These are phyloP conservation scores for Amaurobius ferox DNA, from an alignment of 2,888 invertebrate species.

Conservation along the genomic window DNA sequence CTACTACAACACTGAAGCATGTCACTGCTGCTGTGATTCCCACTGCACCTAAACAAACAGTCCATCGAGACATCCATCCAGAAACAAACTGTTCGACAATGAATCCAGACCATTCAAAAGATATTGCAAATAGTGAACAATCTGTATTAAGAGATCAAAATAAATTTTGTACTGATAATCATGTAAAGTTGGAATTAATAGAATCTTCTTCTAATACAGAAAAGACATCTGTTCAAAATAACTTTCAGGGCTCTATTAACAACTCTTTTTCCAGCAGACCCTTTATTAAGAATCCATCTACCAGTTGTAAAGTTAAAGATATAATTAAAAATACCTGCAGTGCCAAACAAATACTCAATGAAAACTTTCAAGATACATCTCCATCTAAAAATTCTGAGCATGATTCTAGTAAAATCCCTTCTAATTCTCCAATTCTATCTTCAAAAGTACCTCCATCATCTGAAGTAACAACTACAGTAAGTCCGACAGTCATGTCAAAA, in stretches of 20 bases:
- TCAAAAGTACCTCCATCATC: constrained; percentile 6
- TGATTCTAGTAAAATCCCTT: constrained; percentile 24
- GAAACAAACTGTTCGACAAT: constrained; percentile 31
- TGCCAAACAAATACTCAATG: constrained; percentile 22
- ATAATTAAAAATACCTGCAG: constrained; percentile 34
- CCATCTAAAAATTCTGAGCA: constrained; percentile 23
- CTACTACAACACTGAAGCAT: constrained; percentile 28
- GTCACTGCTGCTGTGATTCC: constrained; percentile 70
- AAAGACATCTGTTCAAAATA: not conserved
- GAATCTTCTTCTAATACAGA: constrained; percentile 26
- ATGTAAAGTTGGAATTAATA: constrained; percentile 35
- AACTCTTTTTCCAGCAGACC: constrained; percentile 16
- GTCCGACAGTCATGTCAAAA: constrained; percentile 33
- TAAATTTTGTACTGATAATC: not conserved
- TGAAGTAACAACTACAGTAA: constrained; percentile 6
- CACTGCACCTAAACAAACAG: constrained; percentile 64
- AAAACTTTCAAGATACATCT: constrained; percentile 21
- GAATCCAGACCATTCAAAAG: constrained; percentile 22
- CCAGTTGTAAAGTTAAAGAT: constrained; percentile 64
- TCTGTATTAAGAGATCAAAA: not conserved
- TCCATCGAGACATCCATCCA: constrained; percentile 44
- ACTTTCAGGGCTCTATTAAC: constrained; percentile 14
- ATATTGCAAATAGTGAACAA: not conserved
- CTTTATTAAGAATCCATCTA: constrained; percentile 25
- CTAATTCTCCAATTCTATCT: not conserved